Conservation (phyloP, 2,113 vertebrate species). For the Conger conger region DNA sequence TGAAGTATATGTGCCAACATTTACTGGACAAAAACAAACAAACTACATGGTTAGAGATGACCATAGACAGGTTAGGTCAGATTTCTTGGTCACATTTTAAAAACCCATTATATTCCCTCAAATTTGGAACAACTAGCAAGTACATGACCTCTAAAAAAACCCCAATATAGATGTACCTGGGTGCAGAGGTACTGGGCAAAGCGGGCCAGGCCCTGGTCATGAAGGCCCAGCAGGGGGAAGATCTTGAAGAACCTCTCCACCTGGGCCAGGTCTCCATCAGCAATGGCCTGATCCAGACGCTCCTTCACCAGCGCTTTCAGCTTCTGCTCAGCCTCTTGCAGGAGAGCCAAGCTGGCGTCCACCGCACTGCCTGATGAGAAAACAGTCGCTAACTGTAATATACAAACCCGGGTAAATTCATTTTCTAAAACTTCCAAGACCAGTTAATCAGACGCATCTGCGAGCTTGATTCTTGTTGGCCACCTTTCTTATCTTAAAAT, state of each 20-base stretch:
- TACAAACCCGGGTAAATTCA: not conserved
- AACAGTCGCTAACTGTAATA: not conserved
- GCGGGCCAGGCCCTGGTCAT: conserved; percentile 91
- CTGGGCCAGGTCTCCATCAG: conserved; percentile 85
- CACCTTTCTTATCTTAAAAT: too few relatives aligned
- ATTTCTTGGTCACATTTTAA: too few relatives aligned
- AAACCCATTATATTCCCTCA: too few relatives aligned
- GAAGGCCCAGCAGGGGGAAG: conserved; percentile 90
- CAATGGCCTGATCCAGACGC: conserved; percentile 84
- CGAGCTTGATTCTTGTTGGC: not conserved
- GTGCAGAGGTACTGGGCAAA: conserved; percentile 94
- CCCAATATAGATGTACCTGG: conserved; percentile 71
- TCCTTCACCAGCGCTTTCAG: conserved; percentile 90
- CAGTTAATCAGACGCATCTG: not conserved
- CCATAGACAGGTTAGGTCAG: too few relatives aligned
- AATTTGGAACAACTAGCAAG: too few relatives aligned
- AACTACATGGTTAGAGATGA: not conserved
- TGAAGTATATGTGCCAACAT: not conserved
- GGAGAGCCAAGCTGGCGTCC: conserved; percentile 87
- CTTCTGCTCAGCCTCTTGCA: conserved; percentile 90
- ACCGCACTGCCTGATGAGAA: conserved; percentile 79
- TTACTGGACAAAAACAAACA: not conserved
- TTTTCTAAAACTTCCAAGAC: not conserved
- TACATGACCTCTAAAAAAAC: too few relatives aligned
- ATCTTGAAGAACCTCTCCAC: conserved; percentile 99